phyloP scores from a whole-genome alignment of 2,888 invertebrate genomes.

The Yponomeuta malinellus region DNA sequence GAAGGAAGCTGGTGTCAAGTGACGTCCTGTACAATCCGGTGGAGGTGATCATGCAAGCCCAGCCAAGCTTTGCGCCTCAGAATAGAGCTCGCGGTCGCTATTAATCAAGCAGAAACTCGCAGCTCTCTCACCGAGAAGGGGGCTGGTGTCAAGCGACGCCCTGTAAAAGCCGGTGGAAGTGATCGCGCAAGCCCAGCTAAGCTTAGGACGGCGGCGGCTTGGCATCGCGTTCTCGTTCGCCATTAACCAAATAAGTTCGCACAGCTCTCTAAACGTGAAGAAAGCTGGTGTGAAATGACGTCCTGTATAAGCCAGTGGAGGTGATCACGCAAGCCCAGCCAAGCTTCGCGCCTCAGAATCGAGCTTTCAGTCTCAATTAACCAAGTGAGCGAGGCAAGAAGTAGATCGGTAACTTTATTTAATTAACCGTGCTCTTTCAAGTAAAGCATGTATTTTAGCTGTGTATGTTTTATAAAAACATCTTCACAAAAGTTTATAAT shows the following conservation, averaged over 20 bases:
- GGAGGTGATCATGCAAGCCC: slow-evolving; percentile 88
- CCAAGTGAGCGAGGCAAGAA: slow-evolving; percentile 62
- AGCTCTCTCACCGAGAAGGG: no score
- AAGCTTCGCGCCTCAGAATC: slow-evolving; percentile 83
- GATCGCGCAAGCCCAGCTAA: slow-evolving; percentile 87
- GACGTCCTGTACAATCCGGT: slow-evolving; percentile 91
- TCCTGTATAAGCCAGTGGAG: slow-evolving; percentile 94
- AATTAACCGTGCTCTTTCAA: no score
- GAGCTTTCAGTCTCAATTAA: slow-evolving; percentile 92
- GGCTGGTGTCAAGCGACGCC: slow-evolving; percentile 80
- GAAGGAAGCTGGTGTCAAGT: slow-evolving; percentile 78
- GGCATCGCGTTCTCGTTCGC: slow-evolving; percentile 90
- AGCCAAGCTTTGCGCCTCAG: slow-evolving; percentile 81
- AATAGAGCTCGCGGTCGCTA: slow-evolving; percentile 82
- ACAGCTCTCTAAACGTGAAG: background rate
- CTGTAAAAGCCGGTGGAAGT: slow-evolving; percentile 95
- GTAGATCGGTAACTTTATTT: no score
- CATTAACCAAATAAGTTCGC: slow-evolving; percentile 80
- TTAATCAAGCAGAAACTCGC: slow-evolving; percentile 78
- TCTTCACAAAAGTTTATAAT: no score
- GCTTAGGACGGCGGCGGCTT: slow-evolving; percentile 83
- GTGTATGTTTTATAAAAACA: no score
- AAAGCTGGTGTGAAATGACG: slow-evolving; percentile 79
- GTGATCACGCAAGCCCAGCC: slow-evolving; percentile 88
- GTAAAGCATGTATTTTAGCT: no score